Base-by-base conservation (phyloP, 2,797 vertebrate species). In the Trematomus bernacchii region DNA sequence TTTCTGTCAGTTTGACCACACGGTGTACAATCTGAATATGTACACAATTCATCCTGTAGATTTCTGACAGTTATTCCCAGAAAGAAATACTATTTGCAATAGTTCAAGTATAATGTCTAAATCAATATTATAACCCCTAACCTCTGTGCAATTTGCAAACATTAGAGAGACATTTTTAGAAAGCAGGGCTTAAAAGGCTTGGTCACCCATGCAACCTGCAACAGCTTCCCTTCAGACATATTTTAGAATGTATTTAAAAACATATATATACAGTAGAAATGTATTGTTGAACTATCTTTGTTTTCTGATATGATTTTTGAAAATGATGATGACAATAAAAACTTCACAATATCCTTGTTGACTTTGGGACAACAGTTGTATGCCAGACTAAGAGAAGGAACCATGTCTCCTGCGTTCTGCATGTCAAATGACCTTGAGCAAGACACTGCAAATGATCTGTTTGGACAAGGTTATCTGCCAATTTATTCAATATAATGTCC, bases 241-340 rank as follows among this genome's bases (percentile, higher is more conserved):
- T 76, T 77, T 69, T 87, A 90, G 80, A 79, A 79, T 62, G n/a
- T 77, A 73, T 73, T 66, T 69, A 66, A 9, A 33, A 37, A 37
- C 8, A 37, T 6, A 37, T 37, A 47, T 51, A 48, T 52, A 37
- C 33, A 37, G 33, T 58, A 77, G 61, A 77, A 76, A 23, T 50
- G 40, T 53, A 23, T 71, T 62, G 50, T 79, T 79, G 72, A 71
- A 57, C 23, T 18, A 27, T 77, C 40, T 69, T 73, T 83, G 74
- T 85, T 87, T 87, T 69, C 64, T 87, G 66, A 75, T 53, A 60
- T 83, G 64, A 66, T 79, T 91, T 46, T 92, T 90, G 82, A 85
- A 85, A 79, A 78, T 79, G 59, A 53, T 84, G 44, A 83, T 80
- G 47, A 76, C 44, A 91, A 92, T 89, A 89, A 91, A 90, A 84